Base-by-base conservation (phyloP, 2,797 vertebrate species). In the Cynopterus sphinx region DNA sequence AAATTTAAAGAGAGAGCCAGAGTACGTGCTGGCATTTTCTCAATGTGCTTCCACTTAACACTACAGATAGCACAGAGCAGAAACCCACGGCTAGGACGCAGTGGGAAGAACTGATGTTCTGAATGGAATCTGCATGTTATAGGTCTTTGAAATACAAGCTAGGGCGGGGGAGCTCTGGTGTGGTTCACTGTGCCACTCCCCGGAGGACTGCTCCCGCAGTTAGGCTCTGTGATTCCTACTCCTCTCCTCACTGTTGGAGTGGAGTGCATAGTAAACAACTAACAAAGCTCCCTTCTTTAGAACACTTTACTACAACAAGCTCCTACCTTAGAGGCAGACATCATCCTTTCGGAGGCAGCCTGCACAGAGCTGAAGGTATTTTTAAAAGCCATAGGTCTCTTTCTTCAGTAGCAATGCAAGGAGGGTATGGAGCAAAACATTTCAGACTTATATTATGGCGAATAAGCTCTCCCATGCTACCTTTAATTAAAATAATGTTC, bases 201-300 rank as follows among this genome's bases (percentile, higher is more conserved):
- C 5, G 36, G 63, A 90, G 63, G 75, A 57, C 82, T 49, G 51
- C n/a, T 63, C 57, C 87, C 26, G 74, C 21, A 1, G 19, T 16
- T 13, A 10, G 57, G 63, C 71, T 92, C 88, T 53, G 53, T 87
- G 73, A 63, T 75, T 43, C 91, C 79, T 33, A 2, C 63, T 61
- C 57, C 67, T 55, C 57, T 71, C 21, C 41, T 93, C 33, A 11
- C 78, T 43, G 10, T 31, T n/a, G 2, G 73, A 81, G 83, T 53
- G 22, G 46, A 90, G 74, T 77, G 71, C 77, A 96, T 94, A 97
- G 97, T 97, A 97, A 97, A 97, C 92, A 97, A 93, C 90, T 61
- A 73, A 65, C 0, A 26, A 89, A 91, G 94, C 93, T 86, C 67
- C 70, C 24, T 88, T 59, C 94, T 86, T 82, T 43, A 79, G 78